Conservation (phyloP, 2,113 vertebrate species). For the Taxidea taxus region DNA sequence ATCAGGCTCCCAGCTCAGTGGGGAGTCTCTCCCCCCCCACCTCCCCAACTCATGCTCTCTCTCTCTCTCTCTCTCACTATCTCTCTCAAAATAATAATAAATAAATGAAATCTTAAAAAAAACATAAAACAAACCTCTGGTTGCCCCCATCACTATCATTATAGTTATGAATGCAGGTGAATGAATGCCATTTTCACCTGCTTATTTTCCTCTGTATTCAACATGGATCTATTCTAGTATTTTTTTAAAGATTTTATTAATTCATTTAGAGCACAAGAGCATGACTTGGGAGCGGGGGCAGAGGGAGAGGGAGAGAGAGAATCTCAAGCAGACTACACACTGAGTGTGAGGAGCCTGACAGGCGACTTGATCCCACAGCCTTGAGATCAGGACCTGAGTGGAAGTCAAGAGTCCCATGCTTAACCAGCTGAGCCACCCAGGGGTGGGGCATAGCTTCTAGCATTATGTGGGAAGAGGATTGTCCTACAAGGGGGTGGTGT, state of each 20-base stretch:
- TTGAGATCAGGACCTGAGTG: background rate
- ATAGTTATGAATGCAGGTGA: background rate
- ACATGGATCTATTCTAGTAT: background rate
- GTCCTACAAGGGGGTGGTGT: fast-evolving
- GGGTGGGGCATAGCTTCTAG: background rate
- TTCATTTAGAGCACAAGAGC: background rate
- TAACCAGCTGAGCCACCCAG: background rate
- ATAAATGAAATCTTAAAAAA: no score
- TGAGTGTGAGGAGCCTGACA: background rate
- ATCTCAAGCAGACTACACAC: background rate
- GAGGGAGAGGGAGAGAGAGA: background rate
- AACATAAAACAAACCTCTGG: no score
- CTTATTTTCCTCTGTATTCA: background rate
- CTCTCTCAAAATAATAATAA: no score
- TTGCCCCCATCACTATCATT: background rate
- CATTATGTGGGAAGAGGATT: background rate
- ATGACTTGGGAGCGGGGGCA: background rate
- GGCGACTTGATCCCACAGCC: background rate
- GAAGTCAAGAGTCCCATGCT: background rate
- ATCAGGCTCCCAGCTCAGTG: no score
- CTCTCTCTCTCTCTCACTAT: no score
- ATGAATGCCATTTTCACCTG: background rate
- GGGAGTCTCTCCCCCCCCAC: no score
- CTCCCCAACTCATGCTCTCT: no score
- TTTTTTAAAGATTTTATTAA: no score